phyloP scores from a whole-genome alignment of 1,140 invertebrate species.

The Caenorhabditis inopinata region DNA sequence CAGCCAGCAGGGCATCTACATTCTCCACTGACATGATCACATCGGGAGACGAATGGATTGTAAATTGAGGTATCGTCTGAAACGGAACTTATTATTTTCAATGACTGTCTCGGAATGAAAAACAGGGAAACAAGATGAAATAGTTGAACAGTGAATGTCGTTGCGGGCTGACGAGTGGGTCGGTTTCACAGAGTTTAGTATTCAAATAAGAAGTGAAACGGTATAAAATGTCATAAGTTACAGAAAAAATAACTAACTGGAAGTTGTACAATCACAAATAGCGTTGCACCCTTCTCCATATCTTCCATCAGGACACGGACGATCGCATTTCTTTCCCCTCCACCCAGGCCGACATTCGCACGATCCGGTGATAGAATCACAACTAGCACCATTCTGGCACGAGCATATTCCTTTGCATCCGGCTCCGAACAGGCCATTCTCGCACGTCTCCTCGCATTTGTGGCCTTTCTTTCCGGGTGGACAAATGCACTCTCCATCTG shows the following conservation, averaged over 20 bases:
- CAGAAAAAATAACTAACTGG: constrained; percentile 7
- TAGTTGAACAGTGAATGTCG: too few relatives aligned
- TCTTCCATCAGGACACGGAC: constrained; percentile 73
- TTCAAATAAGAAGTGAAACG: too few relatives aligned
- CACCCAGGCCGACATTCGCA: constrained; percentile 81
- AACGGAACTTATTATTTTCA: background rate
- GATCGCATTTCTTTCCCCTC: constrained; percentile 74
- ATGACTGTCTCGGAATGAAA: too few relatives aligned
- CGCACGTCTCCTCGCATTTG: constrained; percentile 73
- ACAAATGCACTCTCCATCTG: constrained; percentile 83
- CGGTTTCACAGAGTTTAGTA: too few relatives aligned
- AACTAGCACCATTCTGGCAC: constrained; percentile 86
- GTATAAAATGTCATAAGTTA: background rate
- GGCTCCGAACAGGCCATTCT: constrained; percentile 73
- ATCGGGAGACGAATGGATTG: constrained; percentile 52
- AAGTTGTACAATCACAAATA: constrained; percentile 53
- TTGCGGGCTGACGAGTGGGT: too few relatives aligned
- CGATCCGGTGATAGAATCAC: constrained; percentile 76
- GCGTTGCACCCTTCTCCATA: constrained; percentile 56
- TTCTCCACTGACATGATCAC: constrained; percentile 70
- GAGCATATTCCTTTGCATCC: constrained; percentile 81
- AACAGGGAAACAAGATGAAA: too few relatives aligned
- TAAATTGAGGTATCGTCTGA: constrained; percentile 37
- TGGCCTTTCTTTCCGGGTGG: constrained; percentile 79
- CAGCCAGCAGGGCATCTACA: constrained; percentile 80